phyloP scores from a whole-genome alignment of 1,140 invertebrate genomes.

The Trinorchestia longiramus region DNA sequence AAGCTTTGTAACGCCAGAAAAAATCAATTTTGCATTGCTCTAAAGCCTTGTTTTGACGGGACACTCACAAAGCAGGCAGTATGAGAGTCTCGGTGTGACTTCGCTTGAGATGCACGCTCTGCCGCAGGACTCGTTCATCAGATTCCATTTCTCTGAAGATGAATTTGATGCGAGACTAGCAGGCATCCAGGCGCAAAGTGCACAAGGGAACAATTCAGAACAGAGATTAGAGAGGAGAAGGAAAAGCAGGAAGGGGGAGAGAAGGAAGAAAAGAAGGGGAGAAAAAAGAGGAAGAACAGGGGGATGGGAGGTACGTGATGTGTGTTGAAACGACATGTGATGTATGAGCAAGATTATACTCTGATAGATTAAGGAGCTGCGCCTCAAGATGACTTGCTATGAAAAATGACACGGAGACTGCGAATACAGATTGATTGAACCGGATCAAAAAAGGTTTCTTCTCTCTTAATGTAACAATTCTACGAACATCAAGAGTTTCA shows the following conservation, averaged over 20 bases:
- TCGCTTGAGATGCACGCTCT: background rate
- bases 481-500: too few species aligned
- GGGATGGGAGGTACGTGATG: background rate
- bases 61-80: background rate
- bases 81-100: background rate
- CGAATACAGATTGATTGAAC: too few species aligned
- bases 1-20: background rate
- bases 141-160: background rate
- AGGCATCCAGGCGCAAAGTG: background rate
- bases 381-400: background rate
- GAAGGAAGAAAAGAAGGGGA: too few species aligned
- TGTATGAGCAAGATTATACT: background rate
- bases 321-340: background rate
- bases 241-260: too few species aligned
- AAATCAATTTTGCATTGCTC: background rate
- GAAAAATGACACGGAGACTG: too few species aligned
- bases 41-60: background rate
- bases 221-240: background rate
- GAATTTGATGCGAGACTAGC: background rate
- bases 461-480: too few species aligned
- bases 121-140: background rate
- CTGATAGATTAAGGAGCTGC: background rate
- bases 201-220: background rate
- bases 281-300: too few species aligned
- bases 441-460: too few species aligned